Evolutionary conservation across 2,888 invertebrate genomes (phyloP).

Genomic region (Lasioglossum malachurum): DNA sequence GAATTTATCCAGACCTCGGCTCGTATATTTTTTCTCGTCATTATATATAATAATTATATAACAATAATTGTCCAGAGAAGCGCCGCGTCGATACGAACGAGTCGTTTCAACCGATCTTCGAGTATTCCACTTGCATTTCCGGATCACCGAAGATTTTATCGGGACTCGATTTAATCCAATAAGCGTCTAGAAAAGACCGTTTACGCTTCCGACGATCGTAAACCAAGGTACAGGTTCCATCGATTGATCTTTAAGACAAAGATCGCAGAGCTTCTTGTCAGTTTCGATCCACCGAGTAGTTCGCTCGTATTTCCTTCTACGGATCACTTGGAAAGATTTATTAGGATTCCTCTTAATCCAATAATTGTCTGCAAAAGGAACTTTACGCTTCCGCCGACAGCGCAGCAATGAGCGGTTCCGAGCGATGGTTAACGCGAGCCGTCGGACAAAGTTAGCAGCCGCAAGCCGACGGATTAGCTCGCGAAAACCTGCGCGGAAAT

Average conservation of each 20-base stretch:
- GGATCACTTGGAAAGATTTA: background rate
- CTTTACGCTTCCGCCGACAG: background rate
- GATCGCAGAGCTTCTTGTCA: background rate
- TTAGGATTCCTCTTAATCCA: background rate
- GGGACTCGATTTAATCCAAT: background rate
- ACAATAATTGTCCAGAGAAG: too few relatives aligned
- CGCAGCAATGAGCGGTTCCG: background rate
- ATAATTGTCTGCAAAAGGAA: background rate
- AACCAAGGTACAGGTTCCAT: background rate
- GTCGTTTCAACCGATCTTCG: background rate
- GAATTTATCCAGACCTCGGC: background rate
- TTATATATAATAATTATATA: too few relatives aligned
- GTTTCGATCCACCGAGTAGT: background rate
- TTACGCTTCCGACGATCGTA: background rate
- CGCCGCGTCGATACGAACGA: too few relatives aligned
- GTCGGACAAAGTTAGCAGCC: background rate
- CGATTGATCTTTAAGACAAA: background rate
- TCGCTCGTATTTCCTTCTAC: background rate
- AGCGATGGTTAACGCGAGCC: background rate
- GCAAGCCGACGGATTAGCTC: background rate
- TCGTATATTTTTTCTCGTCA: too few relatives aligned
- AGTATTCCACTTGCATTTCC: background rate
- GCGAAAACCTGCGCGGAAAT: background rate
- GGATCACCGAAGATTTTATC: background rate
- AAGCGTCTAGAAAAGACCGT: background rate